A percentile compares a stretch with the other conserved stretches of the same genome.
Conservation (phyloP, 2,113 vertebrate genomes). For the Podarcis raffonei region DNA sequence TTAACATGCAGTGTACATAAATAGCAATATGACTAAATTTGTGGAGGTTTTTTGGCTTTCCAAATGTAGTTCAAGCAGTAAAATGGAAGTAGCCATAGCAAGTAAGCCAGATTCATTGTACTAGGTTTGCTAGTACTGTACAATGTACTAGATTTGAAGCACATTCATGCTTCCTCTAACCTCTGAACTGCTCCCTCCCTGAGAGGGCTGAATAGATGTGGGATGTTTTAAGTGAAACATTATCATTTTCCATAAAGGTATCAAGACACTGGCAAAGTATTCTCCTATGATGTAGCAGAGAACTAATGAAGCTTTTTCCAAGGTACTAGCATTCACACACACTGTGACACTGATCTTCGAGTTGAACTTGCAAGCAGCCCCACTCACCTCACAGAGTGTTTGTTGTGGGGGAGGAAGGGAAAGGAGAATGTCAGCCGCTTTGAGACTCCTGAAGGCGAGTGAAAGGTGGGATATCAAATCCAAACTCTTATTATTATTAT, state of each 20-base stretch:
- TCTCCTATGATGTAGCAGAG: not conserved
- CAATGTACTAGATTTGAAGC: not conserved
- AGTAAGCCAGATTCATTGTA: not conserved
- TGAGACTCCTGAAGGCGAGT: too few relatives aligned
- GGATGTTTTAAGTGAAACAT: not conserved
- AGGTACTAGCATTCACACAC: not conserved
- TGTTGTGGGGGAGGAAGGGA: too few relatives aligned
- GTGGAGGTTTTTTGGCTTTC: not conserved
- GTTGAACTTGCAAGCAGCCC: not conserved
- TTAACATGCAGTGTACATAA: not conserved
- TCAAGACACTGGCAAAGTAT: not conserved
- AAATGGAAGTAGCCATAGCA: not conserved
- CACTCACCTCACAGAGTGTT: too few relatives aligned
- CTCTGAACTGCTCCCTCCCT: not conserved
- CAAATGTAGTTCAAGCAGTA: not conserved
- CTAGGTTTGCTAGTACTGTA: not conserved
- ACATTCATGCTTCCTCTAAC: not conserved
- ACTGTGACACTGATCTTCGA: not conserved
- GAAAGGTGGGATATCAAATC: too few relatives aligned
- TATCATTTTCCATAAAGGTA: not conserved
- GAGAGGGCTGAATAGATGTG: not conserved
- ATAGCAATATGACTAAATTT: not conserved
- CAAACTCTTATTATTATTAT: too few relatives aligned
- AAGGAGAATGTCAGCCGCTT: too few relatives aligned
- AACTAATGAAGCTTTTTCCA: not conserved